Base-by-base conservation (phyloP, 2,113 vertebrate genomes). In the Eleginops maclovinus region DNA sequence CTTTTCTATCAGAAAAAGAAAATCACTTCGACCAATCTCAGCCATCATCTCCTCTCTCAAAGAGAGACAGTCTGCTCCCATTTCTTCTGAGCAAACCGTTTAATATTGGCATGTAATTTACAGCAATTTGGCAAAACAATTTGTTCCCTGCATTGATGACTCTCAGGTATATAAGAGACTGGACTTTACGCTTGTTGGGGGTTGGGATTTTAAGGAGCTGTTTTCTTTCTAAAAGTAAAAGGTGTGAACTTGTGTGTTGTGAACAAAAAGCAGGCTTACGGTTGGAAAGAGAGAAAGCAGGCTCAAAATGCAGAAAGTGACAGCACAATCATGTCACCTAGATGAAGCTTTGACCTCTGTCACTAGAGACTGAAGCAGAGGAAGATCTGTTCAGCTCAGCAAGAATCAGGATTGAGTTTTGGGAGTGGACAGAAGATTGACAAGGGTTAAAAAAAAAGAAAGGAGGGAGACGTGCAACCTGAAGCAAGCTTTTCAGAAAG, bases 91-190 rank as follows among this genome's bases (percentile, higher is more conserved):
- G 69, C 51, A 58, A 68, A 62, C 50, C 14, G 62, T 86, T 78
- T 63, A 55, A 36, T 62, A 46, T 74, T 72, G 70, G 63, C 19
- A 31, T 64, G 67, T 80, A 88, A 72, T 91, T 89, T 78, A 63
- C 68, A 73, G 86, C 88, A 90, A 77, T 93, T 91, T 92, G 56
- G 40, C 75, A 53, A 69, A 86, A 75, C 79, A 80, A 79, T 93
- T 92, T 91, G 61, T 87, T 80, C 81, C 74, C 36, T 84, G 76
- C 82, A 82, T 84, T 89, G 77, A 88, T 74, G 63, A 74, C 76
- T 75, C 24, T n/a, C 26, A 17, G 43, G 74, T 88, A 46, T 77
- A 81, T 43, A 81, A 83, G 73, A 88, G n/a, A 66, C 43, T n/a
- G 56, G 22, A 21, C 26, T 74, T 40, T 2, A 15, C 28, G 63